A percentile compares a stretch with the other conserved stretches of the same genome.
phyloP scores from a whole-genome alignment of 2,888 invertebrate species.

The Tetheella fluctuosa region DNA sequence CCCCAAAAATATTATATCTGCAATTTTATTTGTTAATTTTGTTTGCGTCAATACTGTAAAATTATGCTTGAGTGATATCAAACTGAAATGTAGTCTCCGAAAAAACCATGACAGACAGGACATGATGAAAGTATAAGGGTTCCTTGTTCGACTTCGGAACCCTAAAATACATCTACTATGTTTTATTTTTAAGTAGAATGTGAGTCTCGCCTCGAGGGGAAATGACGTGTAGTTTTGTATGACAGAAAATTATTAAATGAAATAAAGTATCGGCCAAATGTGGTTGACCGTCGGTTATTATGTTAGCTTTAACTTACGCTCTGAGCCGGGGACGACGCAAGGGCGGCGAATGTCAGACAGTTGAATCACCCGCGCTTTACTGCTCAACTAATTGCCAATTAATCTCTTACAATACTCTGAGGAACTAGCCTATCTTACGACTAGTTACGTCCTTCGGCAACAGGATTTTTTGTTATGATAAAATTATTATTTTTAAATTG shows the following conservation, averaged over 20 bases:
- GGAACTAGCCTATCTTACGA: slow-evolving; percentile 25
- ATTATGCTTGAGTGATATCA: too few relatives aligned
- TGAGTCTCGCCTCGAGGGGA: slow-evolving; percentile 19
- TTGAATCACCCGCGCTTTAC: slow-evolving; percentile 61
- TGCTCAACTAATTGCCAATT: slow-evolving; percentile 64
- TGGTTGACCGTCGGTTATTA: slow-evolving; percentile 26
- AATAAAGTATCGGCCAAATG: slow-evolving; percentile 35
- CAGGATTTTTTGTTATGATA: not conserved
- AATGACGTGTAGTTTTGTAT: slow-evolving; percentile 30
- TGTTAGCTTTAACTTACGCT: slow-evolving; percentile 30
- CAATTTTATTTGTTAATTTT: too few relatives aligned
- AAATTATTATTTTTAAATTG: slow-evolving; percentile 3
- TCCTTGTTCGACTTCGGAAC: too few relatives aligned
- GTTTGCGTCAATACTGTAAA: too few relatives aligned
- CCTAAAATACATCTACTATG: too few relatives aligned
- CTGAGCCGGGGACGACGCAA: slow-evolving; percentile 47
- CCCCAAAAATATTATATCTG: too few relatives aligned
- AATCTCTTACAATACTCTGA: slow-evolving; percentile 40
- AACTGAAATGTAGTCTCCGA: too few relatives aligned
- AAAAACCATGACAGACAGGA: too few relatives aligned
- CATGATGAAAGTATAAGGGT: too few relatives aligned
- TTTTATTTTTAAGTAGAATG: too few relatives aligned
- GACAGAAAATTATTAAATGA: slow-evolving; percentile 31
- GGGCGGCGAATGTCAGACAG: slow-evolving; percentile 74
- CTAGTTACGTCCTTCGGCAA: not conserved